Evolutionary conservation across 1,140 invertebrate genomes (phyloP).

Genomic region (Eupristina koningsbergeri): DNA sequence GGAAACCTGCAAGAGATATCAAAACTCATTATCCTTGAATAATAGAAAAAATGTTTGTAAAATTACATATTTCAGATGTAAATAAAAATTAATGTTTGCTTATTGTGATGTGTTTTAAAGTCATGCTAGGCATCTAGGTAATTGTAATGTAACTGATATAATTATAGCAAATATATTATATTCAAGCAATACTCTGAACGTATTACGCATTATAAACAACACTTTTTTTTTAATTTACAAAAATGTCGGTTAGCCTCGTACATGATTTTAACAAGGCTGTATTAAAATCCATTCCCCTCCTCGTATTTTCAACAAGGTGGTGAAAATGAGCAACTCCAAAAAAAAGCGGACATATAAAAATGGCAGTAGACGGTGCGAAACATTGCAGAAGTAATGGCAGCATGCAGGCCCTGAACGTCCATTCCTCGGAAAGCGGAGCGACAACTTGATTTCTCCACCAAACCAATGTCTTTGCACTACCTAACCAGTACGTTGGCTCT

Average conservation of each 20-base stretch:
- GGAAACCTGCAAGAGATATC: slow-evolving; percentile 79
- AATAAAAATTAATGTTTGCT: neutral
- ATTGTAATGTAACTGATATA: neutral
- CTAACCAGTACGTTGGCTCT: slow-evolving; percentile 86
- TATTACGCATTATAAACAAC: neutral
- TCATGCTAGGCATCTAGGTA: neutral
- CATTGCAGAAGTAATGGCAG: slow-evolving; percentile 89
- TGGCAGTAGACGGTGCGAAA: slow-evolving; percentile 81
- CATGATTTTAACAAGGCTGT: slow-evolving; percentile 80
- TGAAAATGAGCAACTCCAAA: slow-evolving; percentile 96
- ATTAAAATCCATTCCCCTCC: slow-evolving; percentile 79
- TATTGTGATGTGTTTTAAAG: neutral
- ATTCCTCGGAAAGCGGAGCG: slow-evolving; percentile 94
- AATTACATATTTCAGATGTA: neutral
- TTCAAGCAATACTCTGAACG: neutral
- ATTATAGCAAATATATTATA: neutral
- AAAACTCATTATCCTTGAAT: neutral
- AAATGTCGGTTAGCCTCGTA: slow-evolving; percentile 69
- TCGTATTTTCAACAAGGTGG: slow-evolving; percentile 88
- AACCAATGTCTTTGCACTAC: slow-evolving; percentile 81
- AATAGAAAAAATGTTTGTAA: neutral
- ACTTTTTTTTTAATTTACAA: neutral
- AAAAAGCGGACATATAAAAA: slow-evolving; percentile 91
- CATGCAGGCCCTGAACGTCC: slow-evolving; percentile 95
- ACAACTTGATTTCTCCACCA: slow-evolving; percentile 93